Base-by-base conservation (phyloP, 2,113 vertebrate genomes). In the Eulacestoma nigropectus region DNA sequence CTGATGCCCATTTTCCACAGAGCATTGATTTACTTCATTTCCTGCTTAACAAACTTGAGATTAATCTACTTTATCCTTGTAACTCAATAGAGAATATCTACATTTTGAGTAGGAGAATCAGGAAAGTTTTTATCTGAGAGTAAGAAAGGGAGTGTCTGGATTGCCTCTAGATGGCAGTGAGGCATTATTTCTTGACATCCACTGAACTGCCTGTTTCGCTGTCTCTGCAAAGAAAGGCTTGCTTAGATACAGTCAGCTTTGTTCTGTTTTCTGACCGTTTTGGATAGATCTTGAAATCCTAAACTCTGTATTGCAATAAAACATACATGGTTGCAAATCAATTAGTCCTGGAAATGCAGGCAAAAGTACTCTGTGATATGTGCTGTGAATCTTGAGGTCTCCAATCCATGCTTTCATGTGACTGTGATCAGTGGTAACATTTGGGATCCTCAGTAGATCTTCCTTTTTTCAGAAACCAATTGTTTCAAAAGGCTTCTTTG, bases 151-250 rank as follows among this genome's bases (percentile, higher is more conserved):
- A 91, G 6, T 50, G 53, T 17, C 39, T 77, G 27, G n/a, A 6
- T 70, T 87, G 50, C 81, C 97, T 87, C 73, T 96, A 98, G 97
- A 70, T 94, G 97, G 94, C 93, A 78, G 47, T 11, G 79, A 91
- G 63, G 49, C 74, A 70, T 90, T 90, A 89, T 57, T 83, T 96
- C 82, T 90, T 80, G 17, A 22, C 20, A 8, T 65, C 49, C 10
- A 4, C 33, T 26, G 37, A 39, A 16, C 5, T 13, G 4, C 5
- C 33, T 41, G 7, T 55, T 83, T 47, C 10, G 9, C 8, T 13
- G 29, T 37, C 12, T 11, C 33, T 52, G 70, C 33, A 33, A 64
- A 62, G 29, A n/a, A n/a, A 10, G 4, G 15, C 37, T 73, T 67
- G 27, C 49, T 29, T 49, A 63, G 32, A 23, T 20, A 29, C 33